A percentile compares a stretch with the other conserved stretches of the same genome.
phyloP scores from a whole-genome alignment of 2,797 vertebrate species.

The Trichosurus vulpecula region DNA sequence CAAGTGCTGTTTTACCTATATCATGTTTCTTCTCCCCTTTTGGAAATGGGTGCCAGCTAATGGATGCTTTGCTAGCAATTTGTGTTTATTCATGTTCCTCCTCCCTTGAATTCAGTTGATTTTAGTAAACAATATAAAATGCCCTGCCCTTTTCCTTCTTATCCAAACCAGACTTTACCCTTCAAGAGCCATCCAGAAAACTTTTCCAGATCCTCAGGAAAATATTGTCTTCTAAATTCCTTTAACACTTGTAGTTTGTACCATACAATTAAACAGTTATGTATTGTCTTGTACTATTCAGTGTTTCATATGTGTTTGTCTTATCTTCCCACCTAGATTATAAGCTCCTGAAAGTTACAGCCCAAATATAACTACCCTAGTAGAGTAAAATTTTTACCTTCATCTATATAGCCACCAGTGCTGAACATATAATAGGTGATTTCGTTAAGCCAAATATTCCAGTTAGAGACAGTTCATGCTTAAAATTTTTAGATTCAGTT shows the following conservation, averaged over 20 bases:
- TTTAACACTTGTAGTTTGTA: constrained; percentile 21
- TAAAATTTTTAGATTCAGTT: constrained; percentile 16
- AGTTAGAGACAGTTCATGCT: background rate
- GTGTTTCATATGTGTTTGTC: background rate
- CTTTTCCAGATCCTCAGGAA: background rate
- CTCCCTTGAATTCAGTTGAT: constrained; percentile 5
- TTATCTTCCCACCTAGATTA: constrained; percentile 19
- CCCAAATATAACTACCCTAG: background rate
- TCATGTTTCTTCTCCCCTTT: background rate
- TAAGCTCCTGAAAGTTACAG: background rate
- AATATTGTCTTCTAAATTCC: background rate
- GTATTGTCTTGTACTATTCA: background rate
- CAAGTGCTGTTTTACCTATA: background rate
- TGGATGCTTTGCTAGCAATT: background rate
- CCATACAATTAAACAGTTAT: background rate
- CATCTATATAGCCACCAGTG: background rate
- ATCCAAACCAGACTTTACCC: constrained; percentile 16
- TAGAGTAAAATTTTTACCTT: background rate
- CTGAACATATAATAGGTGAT: background rate
- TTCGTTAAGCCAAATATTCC: constrained; percentile 27
- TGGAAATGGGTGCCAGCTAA: background rate
- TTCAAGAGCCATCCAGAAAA: constrained; percentile 14
- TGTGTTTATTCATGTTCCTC: background rate
- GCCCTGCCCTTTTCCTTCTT: constrained; percentile 2
- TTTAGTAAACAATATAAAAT: constrained; percentile 19